Evolutionary conservation across 1,140 invertebrate species (phyloP).

Genomic region (Berghia stephanieae): DNA sequence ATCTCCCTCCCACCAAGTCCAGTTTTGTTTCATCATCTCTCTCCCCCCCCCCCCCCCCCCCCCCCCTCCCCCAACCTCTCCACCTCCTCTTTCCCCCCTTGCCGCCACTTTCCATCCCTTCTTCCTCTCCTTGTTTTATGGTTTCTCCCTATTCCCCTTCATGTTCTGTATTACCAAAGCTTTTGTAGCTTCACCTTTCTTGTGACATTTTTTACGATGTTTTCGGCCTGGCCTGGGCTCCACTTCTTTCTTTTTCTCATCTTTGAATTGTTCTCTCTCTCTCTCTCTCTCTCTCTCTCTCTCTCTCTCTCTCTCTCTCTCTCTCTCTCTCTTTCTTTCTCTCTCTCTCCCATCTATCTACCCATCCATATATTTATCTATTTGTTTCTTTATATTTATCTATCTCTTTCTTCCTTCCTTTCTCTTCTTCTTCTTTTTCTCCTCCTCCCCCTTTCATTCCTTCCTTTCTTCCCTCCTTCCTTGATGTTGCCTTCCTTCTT

Average conservation of each 20-base stretch:
- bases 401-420: slow-evolving; percentile 16
- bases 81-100: not conserved
- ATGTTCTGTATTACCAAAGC: no score
- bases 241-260: not conserved
- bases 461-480: no score
- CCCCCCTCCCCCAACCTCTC: not conserved
- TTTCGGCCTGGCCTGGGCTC: not conserved
- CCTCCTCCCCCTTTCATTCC: not conserved
- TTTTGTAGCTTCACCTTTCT: not conserved
- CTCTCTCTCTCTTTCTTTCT: not conserved
- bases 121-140: not conserved
- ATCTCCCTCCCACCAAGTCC: not conserved
- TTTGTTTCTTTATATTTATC: no score
- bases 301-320: slow-evolving; percentile 6
- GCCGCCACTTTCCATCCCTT: not conserved
- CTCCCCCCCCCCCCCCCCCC: slow-evolving; percentile 10
- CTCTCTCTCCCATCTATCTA: not conserved
- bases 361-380: no score
- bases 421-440: not conserved
- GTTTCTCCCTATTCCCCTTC: no score
- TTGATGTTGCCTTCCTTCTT: no score
- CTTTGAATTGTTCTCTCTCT: not conserved
- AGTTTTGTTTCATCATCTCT: not conserved
- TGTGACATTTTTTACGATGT: not conserved
- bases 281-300: not conserved